These are phyloP conservation scores for Prochilodus magdalenae DNA, from an alignment of 2,113 vertebrate species.

Conservation along the genomic window DNA sequence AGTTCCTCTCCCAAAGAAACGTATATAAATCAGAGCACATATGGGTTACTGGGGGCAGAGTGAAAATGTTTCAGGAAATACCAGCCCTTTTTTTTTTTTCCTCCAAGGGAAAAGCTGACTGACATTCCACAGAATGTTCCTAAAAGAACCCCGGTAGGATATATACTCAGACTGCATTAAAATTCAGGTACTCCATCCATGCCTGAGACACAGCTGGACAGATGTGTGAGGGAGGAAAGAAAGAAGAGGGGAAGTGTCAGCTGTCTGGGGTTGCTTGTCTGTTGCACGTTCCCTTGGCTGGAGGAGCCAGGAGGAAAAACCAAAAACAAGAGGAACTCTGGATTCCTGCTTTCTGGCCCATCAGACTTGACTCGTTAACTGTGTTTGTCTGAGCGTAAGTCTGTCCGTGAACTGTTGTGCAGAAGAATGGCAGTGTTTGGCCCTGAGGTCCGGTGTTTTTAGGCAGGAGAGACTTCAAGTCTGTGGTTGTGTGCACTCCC, in stretches of 20 bases:
- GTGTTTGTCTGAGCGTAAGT: not conserved
- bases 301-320: not conserved
- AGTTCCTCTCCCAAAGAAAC: not conserved
- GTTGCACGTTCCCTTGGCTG: not conserved
- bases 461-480: not conserved
- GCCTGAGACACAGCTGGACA: not conserved
- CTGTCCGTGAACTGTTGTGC: not conserved
- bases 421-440: not conserved
- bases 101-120: conserved; percentile 62
- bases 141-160: conserved; percentile 57
- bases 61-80: conserved; percentile 73
- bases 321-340: not conserved
- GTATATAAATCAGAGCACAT: conserved; percentile 33
- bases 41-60: conserved; percentile 49
- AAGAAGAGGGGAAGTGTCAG: not conserved
- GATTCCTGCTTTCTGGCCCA: too few relatives aligned
- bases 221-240: conserved; percentile 22
- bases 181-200: conserved; percentile 27
- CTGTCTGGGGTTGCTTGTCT: not conserved
- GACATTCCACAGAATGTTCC: conserved; percentile 68
- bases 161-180: conserved; percentile 37
- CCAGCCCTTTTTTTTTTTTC: conserved; percentile 59
- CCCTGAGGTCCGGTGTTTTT: conserved; percentile 13
- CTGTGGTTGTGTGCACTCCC: conserved; percentile 34
- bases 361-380: too few relatives aligned